Evolutionary conservation across 2,113 vertebrate species (phyloP).

Genomic region (Trematomus loennbergii): DNA sequence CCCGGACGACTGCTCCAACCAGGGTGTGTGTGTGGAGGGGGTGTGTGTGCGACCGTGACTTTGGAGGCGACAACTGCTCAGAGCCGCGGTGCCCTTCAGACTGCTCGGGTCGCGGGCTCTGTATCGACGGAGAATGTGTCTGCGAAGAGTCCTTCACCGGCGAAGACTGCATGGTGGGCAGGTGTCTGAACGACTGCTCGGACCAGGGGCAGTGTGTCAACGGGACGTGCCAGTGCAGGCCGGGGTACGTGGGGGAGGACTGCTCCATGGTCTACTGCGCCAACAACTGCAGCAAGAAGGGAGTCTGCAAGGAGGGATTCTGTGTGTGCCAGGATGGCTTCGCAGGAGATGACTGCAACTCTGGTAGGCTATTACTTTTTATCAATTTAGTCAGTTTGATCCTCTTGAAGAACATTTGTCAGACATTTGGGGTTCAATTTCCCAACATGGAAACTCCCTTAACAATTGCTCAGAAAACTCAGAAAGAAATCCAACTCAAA

Average conservation of each 20-base stretch:
- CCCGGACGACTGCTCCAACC: constrained; percentile 91
- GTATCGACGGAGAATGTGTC: constrained; percentile 93
- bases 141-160: constrained; percentile 93
- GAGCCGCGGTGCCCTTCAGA: constrained; percentile 90
- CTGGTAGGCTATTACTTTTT: constrained; percentile 84
- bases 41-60: constrained; percentile 93
- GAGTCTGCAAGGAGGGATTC: constrained; percentile 90
- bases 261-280: constrained; percentile 89
- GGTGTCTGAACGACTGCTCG: constrained; percentile 93
- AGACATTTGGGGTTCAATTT: constrained; percentile 20
- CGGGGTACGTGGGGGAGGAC: constrained; percentile 91
- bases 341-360: constrained; percentile 92
- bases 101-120: constrained; percentile 92
- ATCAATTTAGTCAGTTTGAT: constrained; percentile 19
- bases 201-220: constrained; percentile 91
- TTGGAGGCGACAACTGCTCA: constrained; percentile 93
- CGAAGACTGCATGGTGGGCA: constrained; percentile 90
- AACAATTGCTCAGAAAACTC: constrained; percentile 14
- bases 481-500: constrained; percentile 22
- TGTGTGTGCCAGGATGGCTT: constrained; percentile 93
- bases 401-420: constrained; percentile 21
- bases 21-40: constrained; percentile 92
- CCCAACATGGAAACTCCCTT: constrained; percentile 16
- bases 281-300: constrained; percentile 91
- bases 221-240: constrained; percentile 90